phyloP scores from a whole-genome alignment of 1,140 invertebrate genomes.

The Penaeus japonicus region DNA sequence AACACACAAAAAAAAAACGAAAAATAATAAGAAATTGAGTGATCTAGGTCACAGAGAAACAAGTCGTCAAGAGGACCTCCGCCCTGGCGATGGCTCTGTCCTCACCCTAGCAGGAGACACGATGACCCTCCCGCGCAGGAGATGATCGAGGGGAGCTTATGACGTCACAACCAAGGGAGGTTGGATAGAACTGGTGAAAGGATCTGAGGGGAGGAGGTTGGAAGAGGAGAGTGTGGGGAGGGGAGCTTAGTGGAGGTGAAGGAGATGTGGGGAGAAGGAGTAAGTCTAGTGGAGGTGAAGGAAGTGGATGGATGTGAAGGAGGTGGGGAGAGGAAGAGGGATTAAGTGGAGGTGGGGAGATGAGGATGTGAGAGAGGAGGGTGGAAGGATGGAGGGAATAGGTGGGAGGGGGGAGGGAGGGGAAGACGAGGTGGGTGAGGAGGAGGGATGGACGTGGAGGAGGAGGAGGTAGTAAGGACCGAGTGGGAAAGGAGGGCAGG shows the following conservation, averaged over 20 bases:
- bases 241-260: background rate
- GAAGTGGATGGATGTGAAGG: background rate
- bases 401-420: background rate
- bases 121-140: too few species aligned
- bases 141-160: too few species aligned
- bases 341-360: background rate
- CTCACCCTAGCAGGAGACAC: too few species aligned
- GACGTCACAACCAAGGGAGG: too few species aligned
- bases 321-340: background rate
- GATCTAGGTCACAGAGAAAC: too few species aligned
- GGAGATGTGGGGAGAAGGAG: background rate
- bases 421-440: too few species aligned
- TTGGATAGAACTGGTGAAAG: too few species aligned
- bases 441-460: background rate
- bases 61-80: too few species aligned
- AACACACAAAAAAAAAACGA: too few species aligned
- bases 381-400: background rate
- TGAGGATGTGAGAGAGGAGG: background rate
- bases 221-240: background rate
- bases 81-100: too few species aligned
- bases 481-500: constrained; percentile 61
- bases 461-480: background rate
- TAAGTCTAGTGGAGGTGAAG: background rate
- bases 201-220: too few species aligned
- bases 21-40: too few species aligned